Evolutionary conservation across 2,888 invertebrate species (phyloP).

Genomic region (Eupithecia subumbrata): DNA sequence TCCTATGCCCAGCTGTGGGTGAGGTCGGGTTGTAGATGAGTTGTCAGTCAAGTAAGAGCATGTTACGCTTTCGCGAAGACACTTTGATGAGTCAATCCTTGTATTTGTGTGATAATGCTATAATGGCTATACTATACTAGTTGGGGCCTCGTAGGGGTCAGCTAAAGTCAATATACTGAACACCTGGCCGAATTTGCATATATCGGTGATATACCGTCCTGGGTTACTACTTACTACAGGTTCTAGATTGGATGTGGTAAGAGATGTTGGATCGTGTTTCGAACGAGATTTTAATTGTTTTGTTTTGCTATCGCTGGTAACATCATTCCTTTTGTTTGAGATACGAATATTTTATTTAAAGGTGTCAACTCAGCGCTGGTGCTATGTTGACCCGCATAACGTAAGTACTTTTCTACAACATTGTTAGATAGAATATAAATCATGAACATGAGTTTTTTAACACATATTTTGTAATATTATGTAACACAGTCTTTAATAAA

Average conservation of each 20-base stretch:
- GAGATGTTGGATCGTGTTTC: constrained; percentile 8
- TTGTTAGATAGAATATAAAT: too few relatives aligned
- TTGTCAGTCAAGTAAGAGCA: background rate
- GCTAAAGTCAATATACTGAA: constrained; percentile 46
- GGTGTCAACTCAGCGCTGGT: too few relatives aligned
- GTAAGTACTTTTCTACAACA: too few relatives aligned
- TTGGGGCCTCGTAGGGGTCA: constrained; percentile 54
- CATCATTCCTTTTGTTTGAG: background rate
- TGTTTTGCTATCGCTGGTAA: background rate
- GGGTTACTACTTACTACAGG: constrained; percentile 28
- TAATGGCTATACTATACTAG: constrained; percentile 42
- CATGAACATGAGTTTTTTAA: background rate
- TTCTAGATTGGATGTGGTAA: constrained; percentile 24
- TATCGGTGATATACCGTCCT: constrained; percentile 43
- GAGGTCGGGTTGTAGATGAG: background rate
- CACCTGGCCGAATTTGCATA: constrained; percentile 56
- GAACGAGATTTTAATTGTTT: constrained; percentile 17
- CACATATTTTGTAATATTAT: too few relatives aligned
- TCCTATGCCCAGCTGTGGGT: background rate
- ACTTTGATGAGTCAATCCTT: constrained; percentile 41
- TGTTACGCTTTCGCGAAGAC: constrained; percentile 10
- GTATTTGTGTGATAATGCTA: constrained; percentile 42
- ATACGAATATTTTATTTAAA: too few relatives aligned
- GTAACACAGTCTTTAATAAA: background rate
- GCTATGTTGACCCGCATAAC: too few relatives aligned